Evolutionary conservation across 2,888 invertebrate species (phyloP), one percentile per base, ranked within the genome.

Genomic region (Rambutsinella grinnellia): DNA sequence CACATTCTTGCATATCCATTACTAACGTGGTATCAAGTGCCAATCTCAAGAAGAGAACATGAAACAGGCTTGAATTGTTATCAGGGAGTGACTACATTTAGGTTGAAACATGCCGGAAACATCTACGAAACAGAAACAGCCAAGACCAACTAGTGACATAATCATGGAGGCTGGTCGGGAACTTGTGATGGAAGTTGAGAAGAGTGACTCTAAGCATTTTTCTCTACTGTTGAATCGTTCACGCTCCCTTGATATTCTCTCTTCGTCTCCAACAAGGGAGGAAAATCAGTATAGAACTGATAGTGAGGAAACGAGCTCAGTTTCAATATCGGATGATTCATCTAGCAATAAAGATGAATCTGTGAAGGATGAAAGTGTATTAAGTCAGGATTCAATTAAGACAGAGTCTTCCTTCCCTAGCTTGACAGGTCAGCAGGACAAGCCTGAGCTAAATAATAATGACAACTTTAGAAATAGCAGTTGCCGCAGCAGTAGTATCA

Each of bases 361-460:
- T 36, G 1, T 71, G 57, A 71, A 71, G 71, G 71, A 71, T 56
- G 63, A 49, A 28, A 6, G 19, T 46, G 58, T 54, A 27, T 19
- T 26, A 60, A 46, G 23, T 65, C n/a, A n/a, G n/a, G n/a, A n/a
- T n/a, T n/a, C n/a, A n/a, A n/a, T n/a, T n/a, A n/a, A n/a, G n/a
- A n/a, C n/a, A n/a, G n/a, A n/a, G n/a, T n/a, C n/a, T 13, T 36
- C 36, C 36, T 36, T 13, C 13, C 36, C 36, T 13, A 36, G 36
- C 36, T 36, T 13, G n/a, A n/a, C n/a, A 5, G 13, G 36, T 13
- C 36, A 36, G 36, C 65, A 72, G 66, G 66, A 72, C 27, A 66
- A 72, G 60, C 66, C 66, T 44, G 72, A 72, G 66, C 72, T 66
- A 19, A 60, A 60, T 44, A 71, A 71, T 23, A 72, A 66, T 58